Evolutionary conservation across 2,113 vertebrate genomes (phyloP), one percentile per base, ranked within the genome.

Genomic region (Rattus norvegicus): DNA sequence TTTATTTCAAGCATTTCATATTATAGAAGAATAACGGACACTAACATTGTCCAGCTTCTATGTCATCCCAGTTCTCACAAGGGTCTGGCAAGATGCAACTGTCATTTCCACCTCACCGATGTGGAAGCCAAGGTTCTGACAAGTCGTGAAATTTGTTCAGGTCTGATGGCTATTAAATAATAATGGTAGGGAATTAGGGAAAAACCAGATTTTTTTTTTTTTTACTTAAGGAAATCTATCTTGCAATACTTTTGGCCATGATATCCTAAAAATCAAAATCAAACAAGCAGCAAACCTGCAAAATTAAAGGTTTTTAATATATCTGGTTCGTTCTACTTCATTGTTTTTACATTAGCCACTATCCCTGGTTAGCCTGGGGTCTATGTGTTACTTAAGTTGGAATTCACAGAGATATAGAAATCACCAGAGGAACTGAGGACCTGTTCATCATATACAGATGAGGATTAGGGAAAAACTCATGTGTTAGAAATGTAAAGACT

Each of bases 1-100:
- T 9, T 88, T 96, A n/a, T 97, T 83, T 88, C 69, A 90, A 72
- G 19, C 13, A 52, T 92, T 93, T 92, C 36, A 10, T 88, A 7
- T 43, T 61, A 28, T 36, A 83, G 86, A 86, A 70, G 87, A 61
- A 79, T 54, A 59, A 59, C 3, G 33, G 52, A 14, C 28, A 52
- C 14, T 47, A n/a, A 63, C 13, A 12, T 19, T 39, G 63, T 79
- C 61, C 77, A 81, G 24, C 65, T 89, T 26, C 30, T 67, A 43
- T 13, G 49, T 73, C 76, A 61, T 59, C 22, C 94, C 8, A 36
- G 19, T 81, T 90, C 30, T 90, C 70, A 6, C 26, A 65, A 59
- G 11, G 93, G 33, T 22, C 22, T 88, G 54, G 22, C 3, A 83
- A 92, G 70, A 81, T 1, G 9, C 47, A 79, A 8, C 85, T 5